Percentiles rank a stretch among this genome's conserved stretches.
Evolutionary conservation across 1,140 invertebrate species (phyloP).

Genomic region (Drosophila melanica): DNA sequence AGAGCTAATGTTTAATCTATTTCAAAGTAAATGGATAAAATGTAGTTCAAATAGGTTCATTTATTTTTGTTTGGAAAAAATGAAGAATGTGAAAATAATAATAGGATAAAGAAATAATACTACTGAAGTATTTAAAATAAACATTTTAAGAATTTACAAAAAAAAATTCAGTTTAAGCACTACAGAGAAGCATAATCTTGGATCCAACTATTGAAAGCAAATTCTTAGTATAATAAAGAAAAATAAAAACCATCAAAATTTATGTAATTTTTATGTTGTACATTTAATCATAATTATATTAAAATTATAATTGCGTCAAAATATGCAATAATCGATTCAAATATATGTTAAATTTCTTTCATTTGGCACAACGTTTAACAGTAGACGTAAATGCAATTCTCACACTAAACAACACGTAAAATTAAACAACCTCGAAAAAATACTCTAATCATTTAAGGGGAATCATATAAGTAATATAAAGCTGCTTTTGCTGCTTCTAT

Average conservation of each 20-base stretch:
- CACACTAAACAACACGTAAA: conserved; percentile 69
- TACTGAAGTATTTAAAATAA: too few species aligned
- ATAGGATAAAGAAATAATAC: too few species aligned
- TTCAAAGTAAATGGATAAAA: too few species aligned
- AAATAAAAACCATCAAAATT: neutral
- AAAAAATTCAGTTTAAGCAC: too few species aligned
- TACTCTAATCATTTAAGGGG: conserved; percentile 4
- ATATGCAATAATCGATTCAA: conserved; percentile 33
- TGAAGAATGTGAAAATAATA: too few species aligned
- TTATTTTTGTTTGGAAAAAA: too few species aligned
- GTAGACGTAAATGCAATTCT: conserved; percentile 36
- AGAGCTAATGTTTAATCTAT: too few species aligned
- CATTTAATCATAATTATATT: conserved; percentile 36
- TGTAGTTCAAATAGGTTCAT: too few species aligned
- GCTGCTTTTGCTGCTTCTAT: conserved; percentile 1
- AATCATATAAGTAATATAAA: conserved; percentile 10
- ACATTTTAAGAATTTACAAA: too few species aligned
- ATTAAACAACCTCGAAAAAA: conserved; percentile 57
- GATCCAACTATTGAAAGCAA: too few species aligned
- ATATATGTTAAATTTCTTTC: neutral
- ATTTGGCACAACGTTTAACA: conserved; percentile 24
- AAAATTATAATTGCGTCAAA: conserved; percentile 42
- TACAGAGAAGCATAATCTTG: too few species aligned
- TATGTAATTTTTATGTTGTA: conserved; percentile 19
- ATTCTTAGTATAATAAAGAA: too few species aligned